Conservation (phyloP, 2,888 invertebrate species). For the Troides aeacus region DNA sequence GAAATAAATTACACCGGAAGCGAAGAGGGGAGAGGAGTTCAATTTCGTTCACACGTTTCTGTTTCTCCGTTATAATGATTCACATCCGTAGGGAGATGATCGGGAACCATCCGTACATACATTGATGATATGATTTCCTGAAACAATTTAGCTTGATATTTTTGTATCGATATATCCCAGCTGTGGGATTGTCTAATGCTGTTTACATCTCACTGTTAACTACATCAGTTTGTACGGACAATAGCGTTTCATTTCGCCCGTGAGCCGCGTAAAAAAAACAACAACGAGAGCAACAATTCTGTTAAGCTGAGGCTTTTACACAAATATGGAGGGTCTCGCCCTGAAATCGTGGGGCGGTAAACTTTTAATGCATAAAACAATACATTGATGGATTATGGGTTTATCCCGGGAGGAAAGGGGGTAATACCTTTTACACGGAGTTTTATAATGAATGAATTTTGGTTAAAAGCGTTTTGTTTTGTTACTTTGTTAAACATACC, state of each 20-base stretch:
- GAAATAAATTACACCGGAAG: conserved; percentile 10
- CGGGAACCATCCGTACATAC: not conserved
- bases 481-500: not conserved
- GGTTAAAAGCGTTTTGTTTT: not conserved
- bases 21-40: not conserved
- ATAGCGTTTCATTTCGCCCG: too few species aligned
- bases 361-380: conserved; percentile 28
- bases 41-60: conserved; percentile 18
- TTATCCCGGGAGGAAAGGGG: conserved; percentile 17
- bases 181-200: too few species aligned
- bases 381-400: conserved; percentile 28
- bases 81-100: conserved; percentile 16
- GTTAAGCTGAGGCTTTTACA: too few species aligned
- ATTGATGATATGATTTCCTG: conserved; percentile 18
- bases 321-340: too few species aligned
- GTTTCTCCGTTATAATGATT: conserved; percentile 18
- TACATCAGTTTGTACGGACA: too few species aligned
- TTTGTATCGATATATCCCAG: too few species aligned
- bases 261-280: not conserved
- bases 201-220: too few species aligned
- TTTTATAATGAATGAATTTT: conserved; percentile 5
- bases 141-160: conserved; percentile 10
- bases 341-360: not conserved
- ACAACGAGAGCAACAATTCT: not conserved
- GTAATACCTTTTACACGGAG: conserved; percentile 17